Evolutionary conservation across 1,140 invertebrate genomes (phyloP), one percentile per base, ranked within the genome.

Genomic region (Lepidurus apus): DNA sequence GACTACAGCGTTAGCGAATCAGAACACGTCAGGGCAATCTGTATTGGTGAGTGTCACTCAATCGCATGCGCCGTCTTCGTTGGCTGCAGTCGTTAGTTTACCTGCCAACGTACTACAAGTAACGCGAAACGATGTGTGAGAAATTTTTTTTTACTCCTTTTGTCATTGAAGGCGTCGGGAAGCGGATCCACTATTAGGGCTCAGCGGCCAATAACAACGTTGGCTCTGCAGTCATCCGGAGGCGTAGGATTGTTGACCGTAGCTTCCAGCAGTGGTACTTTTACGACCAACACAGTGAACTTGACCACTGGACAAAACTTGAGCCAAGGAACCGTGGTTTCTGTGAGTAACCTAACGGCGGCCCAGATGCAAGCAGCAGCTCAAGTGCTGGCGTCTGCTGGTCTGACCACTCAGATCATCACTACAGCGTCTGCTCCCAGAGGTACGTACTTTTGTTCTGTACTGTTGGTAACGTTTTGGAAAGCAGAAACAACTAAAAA

Each of bases 311-410:
- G 65, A 24, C 73, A 42, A 24, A 81, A 43, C 74, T 34, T 81
- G 65, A 77, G 77, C 24, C 42, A 77, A 24, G 79, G 80, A 26
- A 80, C 83, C 76, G 83, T 85, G 6, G 84, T 85, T 47, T 84
- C 84, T 76, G 84, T 86, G 11, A 82, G 83, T n/a, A 82, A 82
- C 75, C 80, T 86, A 7, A 81, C 84, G 5, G 78, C 81, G 24
- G 82, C 83, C 6, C 85, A 85, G 76, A 81, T 84, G 24, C 83
- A 86, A 80, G 83, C 83, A 7, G 83, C 84, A 44, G 83, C 83
- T 8, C 83, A 84, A 45, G 17, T 85, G 84, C 81, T 80, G 80
- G 42, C 85, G 84, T 80, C 85, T 84, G 78, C 43, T 84, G 9
- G 81, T 81, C 0, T 86, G 83, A 81, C 84, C 0, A 76, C 78